Conservation (phyloP, 2,888 invertebrate species). For the Ophion ellenae region DNA sequence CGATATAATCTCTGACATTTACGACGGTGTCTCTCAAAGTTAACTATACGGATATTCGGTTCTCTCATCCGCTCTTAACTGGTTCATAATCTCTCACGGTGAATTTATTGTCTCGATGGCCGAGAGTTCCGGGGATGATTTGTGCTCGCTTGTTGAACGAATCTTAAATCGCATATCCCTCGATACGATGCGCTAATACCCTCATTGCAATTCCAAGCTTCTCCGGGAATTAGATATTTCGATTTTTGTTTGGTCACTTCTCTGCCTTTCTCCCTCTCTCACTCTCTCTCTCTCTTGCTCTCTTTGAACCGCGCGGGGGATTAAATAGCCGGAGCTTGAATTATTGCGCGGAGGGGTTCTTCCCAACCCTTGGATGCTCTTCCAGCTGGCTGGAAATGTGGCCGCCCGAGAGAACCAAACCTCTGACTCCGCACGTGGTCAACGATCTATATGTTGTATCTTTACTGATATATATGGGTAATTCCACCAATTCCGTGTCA, state of each 20-base stretch:
- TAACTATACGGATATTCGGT: conserved; percentile 26
- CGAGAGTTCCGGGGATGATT: conserved; percentile 40
- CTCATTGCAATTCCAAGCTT: conserved; percentile 38
- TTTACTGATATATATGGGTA: too few species aligned
- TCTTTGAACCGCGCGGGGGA: conserved; percentile 22
- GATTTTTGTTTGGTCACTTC: conserved; percentile 52
- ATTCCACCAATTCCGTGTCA: too few species aligned
- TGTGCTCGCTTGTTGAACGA: conserved; percentile 54
- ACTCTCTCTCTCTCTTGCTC: conserved; percentile 3
- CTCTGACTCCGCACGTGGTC: conserved; percentile 34
- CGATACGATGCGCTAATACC: conserved; percentile 50
- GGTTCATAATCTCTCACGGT: conserved; percentile 41
- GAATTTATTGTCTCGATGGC: conserved; percentile 43
- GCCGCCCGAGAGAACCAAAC: conserved; percentile 25
- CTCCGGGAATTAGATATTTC: conserved; percentile 57
- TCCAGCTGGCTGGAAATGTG: conserved; percentile 55
- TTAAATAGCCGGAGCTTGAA: conserved; percentile 64
- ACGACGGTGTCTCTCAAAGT: conserved; percentile 24
- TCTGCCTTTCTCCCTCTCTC: conserved; percentile 13
- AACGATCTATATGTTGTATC: conserved; percentile 9
- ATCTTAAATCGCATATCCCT: conserved; percentile 34
- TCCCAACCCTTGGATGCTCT: conserved; percentile 24
- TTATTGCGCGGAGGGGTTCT: conserved; percentile 51
- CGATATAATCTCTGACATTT: conserved; percentile 32
- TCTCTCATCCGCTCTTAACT: conserved; percentile 38